Base-by-base conservation (phyloP, 2,113 vertebrate genomes). In the Saguinus midas region DNA sequence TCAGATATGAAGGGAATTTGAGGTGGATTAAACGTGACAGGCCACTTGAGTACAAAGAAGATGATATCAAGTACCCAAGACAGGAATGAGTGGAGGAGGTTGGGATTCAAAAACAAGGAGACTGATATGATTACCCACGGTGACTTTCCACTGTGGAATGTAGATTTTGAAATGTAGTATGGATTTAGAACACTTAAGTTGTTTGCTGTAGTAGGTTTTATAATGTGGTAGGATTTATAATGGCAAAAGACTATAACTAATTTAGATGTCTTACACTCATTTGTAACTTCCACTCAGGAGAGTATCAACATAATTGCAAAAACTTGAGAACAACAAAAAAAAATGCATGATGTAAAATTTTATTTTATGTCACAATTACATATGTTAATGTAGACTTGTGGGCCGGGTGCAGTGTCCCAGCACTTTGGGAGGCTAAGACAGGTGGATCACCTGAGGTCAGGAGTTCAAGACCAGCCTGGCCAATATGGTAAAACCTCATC, bases 261-360 rank as follows among this genome's bases (percentile, higher is more conserved):
- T 86, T 78, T 9, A 89, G 45, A 29, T 57, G 21, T 43, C 8
- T 84, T 90, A n/a, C 14, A 57, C 27, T 81, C 40, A 73, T 50
- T 21, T 93, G 25, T 84, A 88, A 80, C 70, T 84, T 91, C 68
- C 18, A 94, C 25, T 81, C 32, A 61, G 25, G 45, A 14, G 57
- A 91, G 8, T 95, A 72, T 79, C 76, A 95, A 79, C 87, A 87
- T 90, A 76, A 75, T 87, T 64, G 45, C 0, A 86, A 87, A 92
- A 92, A 70, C 11, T 35, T 81, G 14, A 45, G 18, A 95, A 95
- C 4, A 95, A 95, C 4, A 87, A 57, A 83, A 79, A 79, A 68
- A 91, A 82, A 43, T 21, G 9, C 20, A 68, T 8, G n/a, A 52
- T 37, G 5, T 70, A 40, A 61, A 90, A 70, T 84, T 90, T 81